Percentiles rank a stretch among this genome's conserved stretches.
Conservation (phyloP, 2,113 vertebrate genomes). For the Oncorhynchus gorbuscha region DNA sequence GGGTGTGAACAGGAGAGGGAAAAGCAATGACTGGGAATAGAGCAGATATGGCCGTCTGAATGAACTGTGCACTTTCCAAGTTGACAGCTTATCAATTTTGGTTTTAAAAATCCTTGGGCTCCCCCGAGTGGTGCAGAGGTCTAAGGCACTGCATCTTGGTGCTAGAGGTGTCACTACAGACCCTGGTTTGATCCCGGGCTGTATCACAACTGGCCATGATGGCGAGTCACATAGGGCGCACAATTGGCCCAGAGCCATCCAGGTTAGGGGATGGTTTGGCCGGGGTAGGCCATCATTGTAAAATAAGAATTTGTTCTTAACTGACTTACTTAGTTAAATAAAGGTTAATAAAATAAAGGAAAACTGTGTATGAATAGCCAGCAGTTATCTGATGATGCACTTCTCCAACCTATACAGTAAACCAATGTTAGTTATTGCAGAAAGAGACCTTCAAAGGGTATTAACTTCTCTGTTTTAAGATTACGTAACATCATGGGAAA, state of each 20-base stretch:
- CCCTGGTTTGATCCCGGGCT: too few species aligned
- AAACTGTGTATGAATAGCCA: neutral
- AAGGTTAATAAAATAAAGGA: too few species aligned
- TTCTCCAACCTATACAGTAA: neutral
- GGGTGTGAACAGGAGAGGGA: slow-evolving; percentile 44
- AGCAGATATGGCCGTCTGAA: slow-evolving; percentile 10
- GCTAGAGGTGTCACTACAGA: too few species aligned
- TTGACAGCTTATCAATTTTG: neutral
- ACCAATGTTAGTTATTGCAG: neutral
- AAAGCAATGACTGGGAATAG: slow-evolving; percentile 37
- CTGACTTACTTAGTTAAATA: too few species aligned
- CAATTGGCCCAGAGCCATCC: too few species aligned
- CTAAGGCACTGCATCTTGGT: too few species aligned
- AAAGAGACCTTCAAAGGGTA: neutral
- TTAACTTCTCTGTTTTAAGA: neutral
- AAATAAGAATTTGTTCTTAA: too few species aligned
- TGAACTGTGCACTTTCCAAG: slow-evolving; percentile 5
- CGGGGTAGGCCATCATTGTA: too few species aligned
- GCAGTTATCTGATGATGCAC: neutral
- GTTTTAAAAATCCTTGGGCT: neutral
- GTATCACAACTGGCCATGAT: too few species aligned
- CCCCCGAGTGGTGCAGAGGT: too few species aligned
- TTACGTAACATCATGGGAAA: neutral
- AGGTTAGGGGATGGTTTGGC: too few species aligned
- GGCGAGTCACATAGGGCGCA: too few species aligned